Evolutionary conservation across 2,797 vertebrate species (phyloP), one percentile per base, ranked within the genome.

Genomic region (Bufotes viridis): DNA sequence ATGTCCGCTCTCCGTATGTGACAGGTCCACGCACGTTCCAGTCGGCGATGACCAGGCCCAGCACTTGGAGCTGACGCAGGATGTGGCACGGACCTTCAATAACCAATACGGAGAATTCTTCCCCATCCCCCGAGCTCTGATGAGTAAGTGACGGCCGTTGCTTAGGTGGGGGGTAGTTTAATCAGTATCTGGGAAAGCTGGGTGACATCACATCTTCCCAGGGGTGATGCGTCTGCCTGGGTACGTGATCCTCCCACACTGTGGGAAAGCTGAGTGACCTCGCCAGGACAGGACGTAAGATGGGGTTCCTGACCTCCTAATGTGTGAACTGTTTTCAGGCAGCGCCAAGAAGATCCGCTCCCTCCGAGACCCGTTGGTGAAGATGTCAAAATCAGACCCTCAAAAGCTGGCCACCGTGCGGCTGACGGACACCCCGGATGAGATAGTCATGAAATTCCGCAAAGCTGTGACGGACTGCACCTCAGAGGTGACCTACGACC

Each of bases 321-420:
- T 5, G 17, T 9, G 14, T 20, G 51, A 2, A 1, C 22, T 85
- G 75, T 53, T 78, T 83, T 0, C 93, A 99, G 98, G 96, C 85
- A 82, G 93, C 0, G 96, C 95, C 12, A 96, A 93, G 91, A 99
- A 97, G 91, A 95, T 99, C 22, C 98, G 97, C 91, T 99, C 98
- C 61, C 96, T 99, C 24, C 94, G 97, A 24, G 96, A 99, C 90
- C 97, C 98, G 0, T 83, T 95, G 0, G 92, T 92, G 70, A 99
- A 99, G 93, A 99, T 99, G 98, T 99, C 98, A 6, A 99, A 99
- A 91, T 99, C 98, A 0, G 98, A 99, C 93, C 93, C 97, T 0
- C 96, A 97, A 29, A 91, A 86, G 9, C 91, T 97, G 91, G 97
- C 97, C 15, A 97, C 98, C 0, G 91, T 99, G 1, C 86, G 42